Conservation (phyloP, 2,113 vertebrate species). For the Copsychus sechellarum region DNA sequence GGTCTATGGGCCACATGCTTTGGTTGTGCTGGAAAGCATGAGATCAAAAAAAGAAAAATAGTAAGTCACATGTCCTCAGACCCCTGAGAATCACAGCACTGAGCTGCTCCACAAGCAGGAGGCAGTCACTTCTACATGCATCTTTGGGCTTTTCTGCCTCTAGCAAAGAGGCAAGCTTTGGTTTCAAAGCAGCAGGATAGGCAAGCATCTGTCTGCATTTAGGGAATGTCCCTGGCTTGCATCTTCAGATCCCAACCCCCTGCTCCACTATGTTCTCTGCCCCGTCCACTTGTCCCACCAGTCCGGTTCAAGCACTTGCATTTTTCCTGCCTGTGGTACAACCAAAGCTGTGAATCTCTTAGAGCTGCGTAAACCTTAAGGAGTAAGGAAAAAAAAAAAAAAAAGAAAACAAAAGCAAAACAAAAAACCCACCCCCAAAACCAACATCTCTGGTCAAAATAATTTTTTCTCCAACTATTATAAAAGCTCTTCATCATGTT, state of each 20-base stretch:
- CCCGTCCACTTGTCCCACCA: not conserved
- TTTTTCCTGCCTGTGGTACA: not conserved
- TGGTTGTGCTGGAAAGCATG: not conserved
- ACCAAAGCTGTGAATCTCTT: not conserved
- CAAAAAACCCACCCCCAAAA: not conserved
- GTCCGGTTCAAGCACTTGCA: not conserved
- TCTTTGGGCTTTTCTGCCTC: not conserved
- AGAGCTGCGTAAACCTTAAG: not conserved
- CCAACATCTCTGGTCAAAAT: not conserved
- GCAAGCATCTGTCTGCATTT: not conserved
- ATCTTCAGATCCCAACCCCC: not conserved
- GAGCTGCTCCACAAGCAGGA: rapidly evolving
- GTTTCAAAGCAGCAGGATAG: not conserved
- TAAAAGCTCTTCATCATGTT: not conserved
- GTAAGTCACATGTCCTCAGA: not conserved
- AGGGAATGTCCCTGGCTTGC: not conserved
- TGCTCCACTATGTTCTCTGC: not conserved
- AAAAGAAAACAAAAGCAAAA: not conserved
- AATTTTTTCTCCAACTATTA: not conserved
- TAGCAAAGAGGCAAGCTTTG: not conserved
- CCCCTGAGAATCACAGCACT: not conserved
- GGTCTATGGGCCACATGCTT: not conserved
- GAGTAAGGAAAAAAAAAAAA: not conserved
- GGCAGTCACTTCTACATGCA: rapidly evolving
- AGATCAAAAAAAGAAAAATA: not conserved